A percentile compares a stretch with the other conserved stretches of the same genome.
Evolutionary conservation across 2,888 invertebrate species (phyloP).

Genomic region (Marronus borbonicus): DNA sequence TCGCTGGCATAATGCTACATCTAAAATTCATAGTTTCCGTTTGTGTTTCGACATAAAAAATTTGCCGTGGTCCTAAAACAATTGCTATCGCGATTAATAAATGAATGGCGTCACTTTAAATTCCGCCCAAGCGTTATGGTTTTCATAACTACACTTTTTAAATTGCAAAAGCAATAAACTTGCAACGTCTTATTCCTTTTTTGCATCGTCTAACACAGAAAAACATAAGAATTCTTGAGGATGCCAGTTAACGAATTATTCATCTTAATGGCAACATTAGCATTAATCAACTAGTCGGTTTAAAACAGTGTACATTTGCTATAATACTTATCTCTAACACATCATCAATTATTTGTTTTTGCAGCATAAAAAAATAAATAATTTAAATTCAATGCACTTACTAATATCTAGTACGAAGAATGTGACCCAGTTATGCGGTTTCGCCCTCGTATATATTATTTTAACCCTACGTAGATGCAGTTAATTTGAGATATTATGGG

Average conservation of each 20-base stretch:
- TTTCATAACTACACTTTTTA: not conserved
- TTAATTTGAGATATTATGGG: conserved; percentile 34
- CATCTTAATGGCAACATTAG: not conserved
- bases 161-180: too few relatives aligned
- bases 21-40: too few relatives aligned
- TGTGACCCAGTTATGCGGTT: conserved; percentile 35
- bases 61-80: too few relatives aligned
- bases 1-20: too few relatives aligned
- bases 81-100: too few relatives aligned
- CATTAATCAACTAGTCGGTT: conserved; percentile 10
- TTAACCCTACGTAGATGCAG: conserved; percentile 30
- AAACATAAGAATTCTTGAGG: too few relatives aligned
- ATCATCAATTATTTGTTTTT: not conserved
- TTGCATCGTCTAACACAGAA: too few relatives aligned
- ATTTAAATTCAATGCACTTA: not conserved
- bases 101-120: too few relatives aligned
- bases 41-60: too few relatives aligned
- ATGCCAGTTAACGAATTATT: too few relatives aligned
- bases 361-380: not conserved
- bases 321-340: not conserved
- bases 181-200: too few relatives aligned
- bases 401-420: not conserved
- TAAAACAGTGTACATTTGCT: not conserved
- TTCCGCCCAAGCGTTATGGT: not conserved
- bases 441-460: conserved; percentile 36